Evolutionary conservation across 1,140 invertebrate species (phyloP).

Genomic region (Drosophila erecta): DNA sequence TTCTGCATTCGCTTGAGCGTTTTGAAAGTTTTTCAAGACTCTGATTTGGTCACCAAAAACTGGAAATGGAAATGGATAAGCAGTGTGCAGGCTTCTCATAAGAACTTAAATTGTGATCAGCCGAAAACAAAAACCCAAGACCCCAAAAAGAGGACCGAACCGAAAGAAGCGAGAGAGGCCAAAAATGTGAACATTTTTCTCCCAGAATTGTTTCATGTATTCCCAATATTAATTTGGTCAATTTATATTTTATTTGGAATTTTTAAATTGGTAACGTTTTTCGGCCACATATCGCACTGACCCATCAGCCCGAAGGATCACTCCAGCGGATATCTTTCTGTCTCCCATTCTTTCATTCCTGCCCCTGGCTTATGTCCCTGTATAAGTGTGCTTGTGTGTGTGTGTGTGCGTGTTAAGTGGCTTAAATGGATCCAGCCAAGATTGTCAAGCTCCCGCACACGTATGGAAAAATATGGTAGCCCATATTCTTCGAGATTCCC

Average conservation of each 20-base stretch:
- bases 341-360: neutral
- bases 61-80: slow-evolving; percentile 37
- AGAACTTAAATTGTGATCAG: slow-evolving; percentile 41
- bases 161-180: slow-evolving; percentile 36
- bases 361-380: neutral
- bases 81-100: slow-evolving; percentile 14
- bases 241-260: slow-evolving; percentile 85
- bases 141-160: slow-evolving; percentile 19
- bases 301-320: slow-evolving; percentile 63
- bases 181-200: slow-evolving; percentile 81
- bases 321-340: slow-evolving; percentile 35
- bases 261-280: slow-evolving; percentile 84
- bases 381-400: slow-evolving; percentile 28
- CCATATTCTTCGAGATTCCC: slow-evolving; percentile 7
- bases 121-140: slow-evolving; percentile 9
- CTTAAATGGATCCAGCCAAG: slow-evolving; percentile 67
- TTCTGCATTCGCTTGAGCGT: slow-evolving; percentile 37
- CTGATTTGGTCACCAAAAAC: slow-evolving; percentile 17
- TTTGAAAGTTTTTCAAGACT: slow-evolving; percentile 43
- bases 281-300: slow-evolving; percentile 69
- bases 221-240: slow-evolving; percentile 84
- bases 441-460: slow-evolving; percentile 56
- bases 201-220: slow-evolving; percentile 84
- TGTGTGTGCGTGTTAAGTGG: slow-evolving; percentile 65
- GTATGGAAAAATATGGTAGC: slow-evolving; percentile 29